Evolutionary conservation across 2,888 invertebrate species (phyloP).

Genomic region (Rhopalosiphum nymphaeae): DNA sequence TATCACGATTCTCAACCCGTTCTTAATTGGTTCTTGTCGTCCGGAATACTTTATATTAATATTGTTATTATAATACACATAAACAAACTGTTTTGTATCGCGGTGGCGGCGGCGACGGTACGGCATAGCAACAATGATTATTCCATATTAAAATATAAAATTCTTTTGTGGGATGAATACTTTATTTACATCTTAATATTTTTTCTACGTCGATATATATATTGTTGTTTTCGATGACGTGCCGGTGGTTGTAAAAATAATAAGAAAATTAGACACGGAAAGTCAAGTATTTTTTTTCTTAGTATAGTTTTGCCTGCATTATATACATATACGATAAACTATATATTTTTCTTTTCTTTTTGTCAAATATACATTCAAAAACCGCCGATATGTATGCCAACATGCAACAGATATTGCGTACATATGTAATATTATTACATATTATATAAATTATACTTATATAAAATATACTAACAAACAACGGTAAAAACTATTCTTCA

Average conservation of each 20-base stretch:
- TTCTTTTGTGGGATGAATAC: constrained; percentile 28
- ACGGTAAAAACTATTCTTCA: background rate
- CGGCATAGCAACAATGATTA: background rate
- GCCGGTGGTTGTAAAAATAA: constrained; percentile 58
- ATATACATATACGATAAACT: constrained; percentile 18
- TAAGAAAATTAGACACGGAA: constrained; percentile 63
- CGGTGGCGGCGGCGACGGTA: background rate
- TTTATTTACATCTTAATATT: constrained; percentile 31
- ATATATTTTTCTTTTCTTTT: constrained; percentile 37
- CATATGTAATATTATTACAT: background rate
- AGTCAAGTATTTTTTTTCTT: constrained; percentile 44
- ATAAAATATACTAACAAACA: background rate
- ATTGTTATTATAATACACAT: background rate
- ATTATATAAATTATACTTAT: background rate
- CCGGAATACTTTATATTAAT: constrained; percentile 33
- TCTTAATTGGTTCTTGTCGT: constrained; percentile 46
- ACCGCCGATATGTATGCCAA: constrained; percentile 7
- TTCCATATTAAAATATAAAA: constrained; percentile 32
- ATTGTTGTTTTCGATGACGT: constrained; percentile 52
- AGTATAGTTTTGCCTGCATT: background rate
- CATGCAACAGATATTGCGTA: constrained; percentile 18
- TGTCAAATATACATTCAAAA: constrained; percentile 36
- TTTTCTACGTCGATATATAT: constrained; percentile 3
- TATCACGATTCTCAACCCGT: constrained; percentile 30
- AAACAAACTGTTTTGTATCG: constrained; percentile 8